phyloP scores from a whole-genome alignment of 2,797 vertebrate species.

The Pterois miles region DNA sequence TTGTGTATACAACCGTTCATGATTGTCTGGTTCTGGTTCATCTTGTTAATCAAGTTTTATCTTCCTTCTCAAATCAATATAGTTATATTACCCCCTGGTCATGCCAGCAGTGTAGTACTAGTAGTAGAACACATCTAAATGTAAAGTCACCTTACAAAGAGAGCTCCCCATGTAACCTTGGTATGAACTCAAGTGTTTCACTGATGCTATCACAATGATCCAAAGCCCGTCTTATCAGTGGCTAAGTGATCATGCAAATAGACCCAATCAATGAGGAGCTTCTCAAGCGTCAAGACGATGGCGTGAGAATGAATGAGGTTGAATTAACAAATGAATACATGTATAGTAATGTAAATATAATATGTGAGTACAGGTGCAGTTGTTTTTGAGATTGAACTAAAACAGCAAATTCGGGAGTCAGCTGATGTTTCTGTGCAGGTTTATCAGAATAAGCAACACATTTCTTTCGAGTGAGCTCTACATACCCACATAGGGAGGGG shows the following conservation, averaged over 20 bases:
- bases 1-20: neutral
- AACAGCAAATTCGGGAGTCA: neutral
- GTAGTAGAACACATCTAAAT: conserved; percentile 6
- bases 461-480: neutral
- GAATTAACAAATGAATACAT: conserved; percentile 47
- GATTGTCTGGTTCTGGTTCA: neutral
- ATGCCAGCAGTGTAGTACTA: neutral
- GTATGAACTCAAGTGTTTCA: conserved; percentile 29
- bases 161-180: conserved; percentile 45
- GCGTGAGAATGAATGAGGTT: conserved; percentile 26
- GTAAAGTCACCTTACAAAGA: conserved; percentile 39
- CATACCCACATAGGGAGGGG: neutral
- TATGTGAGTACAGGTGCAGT: neutral
- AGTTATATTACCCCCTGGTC: conserved; percentile 3
- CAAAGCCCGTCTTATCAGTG: conserved; percentile 53
- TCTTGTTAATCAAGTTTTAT: neutral
- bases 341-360: conserved; percentile 9
- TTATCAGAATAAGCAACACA: neutral
- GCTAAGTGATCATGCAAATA: conserved; percentile 42
- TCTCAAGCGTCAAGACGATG: conserved; percentile 23
- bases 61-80: neutral
- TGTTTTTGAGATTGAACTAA: neutral
- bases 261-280: conserved; percentile 54
- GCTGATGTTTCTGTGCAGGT: neutral
- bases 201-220: conserved; percentile 56